Evolutionary conservation across 2,888 invertebrate genomes (phyloP).

Genomic region (Nasonia oneida): DNA sequence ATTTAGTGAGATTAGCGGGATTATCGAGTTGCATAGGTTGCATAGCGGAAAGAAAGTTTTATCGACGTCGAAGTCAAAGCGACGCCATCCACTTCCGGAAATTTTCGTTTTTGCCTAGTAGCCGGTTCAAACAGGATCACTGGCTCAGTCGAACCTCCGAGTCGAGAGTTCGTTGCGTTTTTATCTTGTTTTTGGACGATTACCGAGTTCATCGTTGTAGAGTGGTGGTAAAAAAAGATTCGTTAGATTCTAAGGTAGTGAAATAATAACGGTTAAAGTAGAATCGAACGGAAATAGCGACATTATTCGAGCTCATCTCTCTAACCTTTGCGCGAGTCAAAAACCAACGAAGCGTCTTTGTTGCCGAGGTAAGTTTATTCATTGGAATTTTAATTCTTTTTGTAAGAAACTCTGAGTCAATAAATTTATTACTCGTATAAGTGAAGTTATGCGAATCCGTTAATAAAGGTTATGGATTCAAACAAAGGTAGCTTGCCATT

Average conservation of each 20-base stretch:
- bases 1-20: neutral
- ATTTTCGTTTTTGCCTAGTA: neutral
- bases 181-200: neutral
- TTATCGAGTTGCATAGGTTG: neutral
- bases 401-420: no score
- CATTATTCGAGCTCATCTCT: neutral
- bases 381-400: neutral
- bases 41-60: neutral
- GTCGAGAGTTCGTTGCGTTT: neutral
- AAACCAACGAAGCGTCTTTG: neutral
- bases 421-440: no score
- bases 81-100: neutral
- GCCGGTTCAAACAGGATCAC: neutral
- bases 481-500: neutral
- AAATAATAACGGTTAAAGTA: no score
- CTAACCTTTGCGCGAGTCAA: neutral
- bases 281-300: neutral
- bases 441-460: neutral
- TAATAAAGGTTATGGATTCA: neutral
- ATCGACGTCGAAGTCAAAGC: neutral
- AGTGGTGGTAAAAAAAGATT: neutral
- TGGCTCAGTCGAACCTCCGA: neutral
- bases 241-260: neutral
- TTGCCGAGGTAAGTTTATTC: neutral
- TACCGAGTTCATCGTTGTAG: neutral